Conservation (phyloP, 2,797 vertebrate genomes). For the Sebastes hopkinsi region DNA sequence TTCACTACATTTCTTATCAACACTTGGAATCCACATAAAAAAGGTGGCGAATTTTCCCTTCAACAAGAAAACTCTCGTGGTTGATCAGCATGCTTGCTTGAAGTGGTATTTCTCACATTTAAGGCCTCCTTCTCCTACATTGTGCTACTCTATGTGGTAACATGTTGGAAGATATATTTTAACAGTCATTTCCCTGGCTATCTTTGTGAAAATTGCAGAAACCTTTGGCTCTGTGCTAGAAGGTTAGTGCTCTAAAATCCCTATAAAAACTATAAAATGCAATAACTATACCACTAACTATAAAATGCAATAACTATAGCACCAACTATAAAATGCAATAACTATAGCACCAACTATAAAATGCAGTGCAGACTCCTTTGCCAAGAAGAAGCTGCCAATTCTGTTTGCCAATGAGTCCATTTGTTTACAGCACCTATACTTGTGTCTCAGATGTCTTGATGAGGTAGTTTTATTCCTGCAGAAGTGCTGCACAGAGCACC, state of each 20-base stretch:
- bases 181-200: background rate
- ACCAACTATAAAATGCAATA: too few relatives aligned
- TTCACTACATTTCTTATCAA: too few relatives aligned
- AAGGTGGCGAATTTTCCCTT: too few relatives aligned
- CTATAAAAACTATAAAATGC: background rate
- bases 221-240: background rate
- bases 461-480: background rate
- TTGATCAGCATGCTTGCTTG: too few relatives aligned
- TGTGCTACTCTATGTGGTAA: too few relatives aligned
- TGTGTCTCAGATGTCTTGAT: background rate
- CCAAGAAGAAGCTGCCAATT: background rate
- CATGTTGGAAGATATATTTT: background rate
- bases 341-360: background rate
- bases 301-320: background rate
- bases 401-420: background rate
- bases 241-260: too few relatives aligned
- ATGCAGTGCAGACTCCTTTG: background rate
- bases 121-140: too few relatives aligned
- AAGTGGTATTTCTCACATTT: too few relatives aligned
- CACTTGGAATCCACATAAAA: too few relatives aligned
- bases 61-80: too few relatives aligned
- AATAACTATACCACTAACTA: background rate
- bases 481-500: slow-evolving; percentile 1
- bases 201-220: background rate
- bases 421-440: background rate